Base-by-base conservation (phyloP, 2,797 vertebrate genomes). In the Cuniculus paca region DNA sequence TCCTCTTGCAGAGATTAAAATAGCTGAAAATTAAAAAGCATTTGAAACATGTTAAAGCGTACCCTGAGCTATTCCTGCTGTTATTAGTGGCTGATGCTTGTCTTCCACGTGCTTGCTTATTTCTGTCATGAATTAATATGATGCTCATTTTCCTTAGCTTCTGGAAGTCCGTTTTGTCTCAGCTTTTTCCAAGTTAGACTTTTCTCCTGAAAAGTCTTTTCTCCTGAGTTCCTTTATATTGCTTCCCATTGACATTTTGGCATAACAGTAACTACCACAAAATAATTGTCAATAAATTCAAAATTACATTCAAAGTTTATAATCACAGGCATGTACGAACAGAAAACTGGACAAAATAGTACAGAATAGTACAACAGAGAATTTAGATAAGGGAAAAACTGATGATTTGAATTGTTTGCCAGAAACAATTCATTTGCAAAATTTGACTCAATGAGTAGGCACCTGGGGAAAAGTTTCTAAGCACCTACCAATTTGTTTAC, bases 1-100 rank as follows among this genome's bases (percentile, higher is more conserved):
- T 94, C 60, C 39, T 95, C 52, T 75, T 68, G 56, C 34, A 96
- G 61, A 94, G 81, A 95, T 87, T 89, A 89, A 97, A 85, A 95
- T 42, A 78, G 74, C 31, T 79, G 81, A 88, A 94, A 94, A 75
- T 61, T 65, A 17, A 80, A 93, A 85, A 93, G 79, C 17, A n/a
- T 50, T 52, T 22, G 54, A 79, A 89, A 48, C 45, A 65, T 60
- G 11, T 68, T 39, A 88, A 88, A 78, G 6, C 45, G 72, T 74
- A 75, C 78, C 8, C 5, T 26, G n/a, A 70, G 34, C 42, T 78
- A 26, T 88, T 22, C 26, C 2, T 54, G 90, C 54, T 91, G 13
- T 79, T 54, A 20, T 28, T 39, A 70, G 61, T 17, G 31, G 58
- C 16, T 58, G 65, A 34, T n/a, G 70, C 39, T 79, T 45, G 11